A percentile compares a stretch with the other conserved stretches of the same genome.
Evolutionary conservation across 2,113 vertebrate species (phyloP).

Genomic region (Pelusios castaneus): DNA sequence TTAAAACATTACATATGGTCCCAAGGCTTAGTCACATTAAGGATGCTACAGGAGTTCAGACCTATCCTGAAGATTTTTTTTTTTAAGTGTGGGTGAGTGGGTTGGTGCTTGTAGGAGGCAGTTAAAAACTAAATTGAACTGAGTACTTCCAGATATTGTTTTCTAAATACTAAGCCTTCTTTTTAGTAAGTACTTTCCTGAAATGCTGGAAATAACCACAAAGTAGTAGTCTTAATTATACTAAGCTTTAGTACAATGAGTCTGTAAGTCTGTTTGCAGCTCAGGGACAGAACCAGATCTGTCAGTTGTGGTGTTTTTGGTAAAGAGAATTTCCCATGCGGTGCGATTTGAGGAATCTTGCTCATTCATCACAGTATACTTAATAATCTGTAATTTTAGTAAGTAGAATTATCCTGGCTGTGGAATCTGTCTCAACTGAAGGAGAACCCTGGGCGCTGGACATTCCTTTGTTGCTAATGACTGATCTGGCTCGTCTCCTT

Average conservation of each 20-base stretch:
- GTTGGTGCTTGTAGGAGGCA: too few relatives aligned
- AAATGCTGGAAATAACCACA: background rate
- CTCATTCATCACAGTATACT: too few relatives aligned
- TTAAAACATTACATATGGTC: background rate
- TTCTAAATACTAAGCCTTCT: background rate
- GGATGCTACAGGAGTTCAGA: rapidly evolving
- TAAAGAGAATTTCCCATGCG: background rate
- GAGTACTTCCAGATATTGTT: too few relatives aligned
- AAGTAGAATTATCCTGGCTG: background rate
- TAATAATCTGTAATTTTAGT: background rate
- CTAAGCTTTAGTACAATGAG: background rate
- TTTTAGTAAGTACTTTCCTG: background rate
- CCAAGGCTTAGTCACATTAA: background rate
- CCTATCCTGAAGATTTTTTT: too few relatives aligned
- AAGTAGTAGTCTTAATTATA: rapidly evolving
- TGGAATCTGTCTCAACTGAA: background rate
- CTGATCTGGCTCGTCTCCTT: background rate
- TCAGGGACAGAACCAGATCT: too few relatives aligned
- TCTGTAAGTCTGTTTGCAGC: too few relatives aligned
- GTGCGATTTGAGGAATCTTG: background rate
- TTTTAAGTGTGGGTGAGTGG: too few relatives aligned
- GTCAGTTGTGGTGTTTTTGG: too few relatives aligned
- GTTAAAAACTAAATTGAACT: too few relatives aligned
- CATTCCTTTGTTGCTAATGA: background rate
- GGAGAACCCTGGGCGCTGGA: background rate